Evolutionary conservation across 2,113 vertebrate genomes (phyloP).

Genomic region (Macrotis lagotis): DNA sequence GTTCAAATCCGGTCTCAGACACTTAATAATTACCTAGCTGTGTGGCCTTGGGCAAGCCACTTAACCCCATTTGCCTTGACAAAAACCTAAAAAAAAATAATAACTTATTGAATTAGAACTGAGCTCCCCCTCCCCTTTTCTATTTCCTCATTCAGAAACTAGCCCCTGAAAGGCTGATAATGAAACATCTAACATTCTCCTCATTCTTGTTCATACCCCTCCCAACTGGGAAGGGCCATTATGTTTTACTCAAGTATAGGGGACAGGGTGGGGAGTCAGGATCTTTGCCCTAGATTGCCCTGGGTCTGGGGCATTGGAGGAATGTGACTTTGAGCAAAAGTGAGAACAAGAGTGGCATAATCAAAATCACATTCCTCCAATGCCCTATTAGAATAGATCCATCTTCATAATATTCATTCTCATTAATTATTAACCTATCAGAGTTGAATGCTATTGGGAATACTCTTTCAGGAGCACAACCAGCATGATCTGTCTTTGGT

Average conservation of each 20-base stretch:
- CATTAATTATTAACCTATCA: not conserved
- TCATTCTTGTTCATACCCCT: not conserved
- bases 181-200: not conserved
- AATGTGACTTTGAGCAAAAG: too few relatives aligned
- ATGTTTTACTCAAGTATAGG: not conserved
- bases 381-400: not conserved
- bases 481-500: too few relatives aligned
- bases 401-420: not conserved
- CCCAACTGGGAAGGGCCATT: not conserved
- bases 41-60: too few relatives aligned
- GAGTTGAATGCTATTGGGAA: not conserved
- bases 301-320: rapidly evolving
- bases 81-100: too few relatives aligned
- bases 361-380: not conserved
- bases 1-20: too few relatives aligned
- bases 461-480: too few relatives aligned
- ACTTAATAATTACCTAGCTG: too few relatives aligned
- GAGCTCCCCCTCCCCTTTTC: not conserved
- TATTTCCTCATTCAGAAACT: not conserved
- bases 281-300: not conserved
- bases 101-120: not conserved
- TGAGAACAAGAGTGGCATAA: not conserved
- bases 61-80: too few relatives aligned
- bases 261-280: too few relatives aligned
- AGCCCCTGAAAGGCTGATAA: not conserved